These are phyloP conservation scores for Glaucomys volans DNA, from an alignment of 2,113 vertebrate species.

Conservation along the genomic window DNA sequence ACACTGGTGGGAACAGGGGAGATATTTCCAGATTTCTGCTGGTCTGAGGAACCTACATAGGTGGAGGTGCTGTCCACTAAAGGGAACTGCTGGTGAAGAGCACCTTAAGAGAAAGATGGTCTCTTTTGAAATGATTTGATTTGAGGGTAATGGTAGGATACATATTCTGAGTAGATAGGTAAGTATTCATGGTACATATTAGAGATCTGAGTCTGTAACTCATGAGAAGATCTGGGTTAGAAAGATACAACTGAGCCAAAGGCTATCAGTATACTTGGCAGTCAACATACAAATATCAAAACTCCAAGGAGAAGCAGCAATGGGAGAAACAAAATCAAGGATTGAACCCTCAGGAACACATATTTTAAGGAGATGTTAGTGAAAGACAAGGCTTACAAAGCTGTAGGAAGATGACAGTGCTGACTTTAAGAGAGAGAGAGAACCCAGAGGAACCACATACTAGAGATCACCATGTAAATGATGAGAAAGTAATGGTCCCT, in stretches of 20 bases:
- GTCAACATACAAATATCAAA: background rate
- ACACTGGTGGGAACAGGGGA: background rate
- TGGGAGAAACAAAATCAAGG: background rate
- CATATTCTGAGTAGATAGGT: background rate
- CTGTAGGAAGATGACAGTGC: background rate
- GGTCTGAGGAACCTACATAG: background rate
- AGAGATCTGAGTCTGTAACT: background rate
- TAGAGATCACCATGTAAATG: background rate
- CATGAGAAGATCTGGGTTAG: background rate
- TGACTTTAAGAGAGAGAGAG: slow-evolving; percentile 4
- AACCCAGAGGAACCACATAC: background rate
- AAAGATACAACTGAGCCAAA: background rate
- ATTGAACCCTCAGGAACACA: background rate
- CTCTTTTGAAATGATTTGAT: background rate
- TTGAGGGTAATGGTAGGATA: background rate
- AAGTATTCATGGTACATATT: background rate
- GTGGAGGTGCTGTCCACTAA: background rate
- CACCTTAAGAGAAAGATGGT: background rate
- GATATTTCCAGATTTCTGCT: background rate
- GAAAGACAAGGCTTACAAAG: background rate
- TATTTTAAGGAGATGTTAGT: background rate
- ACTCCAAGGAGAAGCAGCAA: background rate
- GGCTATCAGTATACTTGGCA: background rate
- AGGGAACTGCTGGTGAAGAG: background rate
- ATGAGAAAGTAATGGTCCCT: background rate